Conservation (phyloP, 2,113 vertebrate genomes). For the Oncorhynchus masou region DNA sequence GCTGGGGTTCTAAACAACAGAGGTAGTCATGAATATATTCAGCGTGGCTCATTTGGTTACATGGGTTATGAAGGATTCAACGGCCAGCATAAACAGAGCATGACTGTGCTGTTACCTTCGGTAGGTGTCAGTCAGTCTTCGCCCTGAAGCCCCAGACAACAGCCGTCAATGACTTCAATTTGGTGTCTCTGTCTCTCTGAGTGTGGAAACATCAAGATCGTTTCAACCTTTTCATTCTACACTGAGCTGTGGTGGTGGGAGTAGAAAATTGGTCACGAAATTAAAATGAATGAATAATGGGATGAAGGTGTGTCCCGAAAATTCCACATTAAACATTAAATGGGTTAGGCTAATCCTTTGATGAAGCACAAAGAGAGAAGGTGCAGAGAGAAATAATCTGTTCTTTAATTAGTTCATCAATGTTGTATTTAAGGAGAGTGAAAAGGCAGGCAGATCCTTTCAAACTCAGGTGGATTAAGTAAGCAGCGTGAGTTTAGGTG, state of each 20-base stretch:
- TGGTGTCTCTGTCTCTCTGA: conserved; percentile 50
- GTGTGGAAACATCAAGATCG: conserved; percentile 53
- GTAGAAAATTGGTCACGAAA: conserved; percentile 42
- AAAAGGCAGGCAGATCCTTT: not conserved
- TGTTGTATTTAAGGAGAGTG: not conserved
- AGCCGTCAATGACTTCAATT: conserved; percentile 55
- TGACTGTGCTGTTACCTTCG: conserved; percentile 29
- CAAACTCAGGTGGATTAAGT: not conserved
- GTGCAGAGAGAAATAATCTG: not conserved
- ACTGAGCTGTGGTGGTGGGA: conserved; percentile 31
- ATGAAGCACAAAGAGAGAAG: not conserved
- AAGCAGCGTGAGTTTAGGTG: not conserved
- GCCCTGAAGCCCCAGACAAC: conserved; percentile 54
- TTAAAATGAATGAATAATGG: conserved; percentile 35
- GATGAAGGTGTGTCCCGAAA: conserved; percentile 9
- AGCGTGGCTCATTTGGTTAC: not conserved
- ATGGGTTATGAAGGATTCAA: conserved; percentile 19
- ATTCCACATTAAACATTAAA: conserved; percentile 22
- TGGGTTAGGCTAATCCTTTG: conserved; percentile 8
- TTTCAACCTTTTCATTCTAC: conserved; percentile 56
- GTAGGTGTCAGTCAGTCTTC: conserved; percentile 50
- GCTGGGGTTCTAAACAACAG: conserved; percentile 15
- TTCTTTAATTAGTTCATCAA: conserved; percentile 14
- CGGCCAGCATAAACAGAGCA: conserved; percentile 25
- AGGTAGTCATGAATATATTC: not conserved